phyloP scores from a whole-genome alignment of 1,140 invertebrate genomes.

The Sitophilus oryzae region DNA sequence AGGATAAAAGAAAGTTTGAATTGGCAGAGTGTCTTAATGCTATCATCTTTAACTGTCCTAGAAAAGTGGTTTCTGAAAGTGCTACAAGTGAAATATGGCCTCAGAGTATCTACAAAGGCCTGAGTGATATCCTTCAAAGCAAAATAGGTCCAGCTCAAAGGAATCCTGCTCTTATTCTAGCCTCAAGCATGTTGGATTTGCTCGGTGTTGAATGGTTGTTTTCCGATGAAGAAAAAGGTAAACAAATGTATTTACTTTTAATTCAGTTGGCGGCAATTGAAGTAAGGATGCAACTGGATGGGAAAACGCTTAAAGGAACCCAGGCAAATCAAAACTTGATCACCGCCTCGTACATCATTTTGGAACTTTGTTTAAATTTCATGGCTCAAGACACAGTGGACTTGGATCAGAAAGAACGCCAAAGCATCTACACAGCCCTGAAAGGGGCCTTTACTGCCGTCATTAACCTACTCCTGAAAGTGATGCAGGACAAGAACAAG shows the following conservation, averaged over 20 bases:
- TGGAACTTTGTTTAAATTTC: slow-evolving; percentile 75
- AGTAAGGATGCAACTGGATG: slow-evolving; percentile 86
- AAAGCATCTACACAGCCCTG: slow-evolving; percentile 81
- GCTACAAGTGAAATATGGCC: slow-evolving; percentile 70
- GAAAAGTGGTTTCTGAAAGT: slow-evolving; percentile 54
- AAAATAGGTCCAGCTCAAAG: slow-evolving; percentile 82
- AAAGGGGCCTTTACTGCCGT: slow-evolving; percentile 85
- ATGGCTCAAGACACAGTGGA: slow-evolving; percentile 76
- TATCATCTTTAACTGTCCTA: slow-evolving; percentile 66
- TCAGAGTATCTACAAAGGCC: slow-evolving; percentile 66
- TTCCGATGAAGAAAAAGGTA: slow-evolving; percentile 69
- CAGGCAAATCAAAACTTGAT: slow-evolving; percentile 69
- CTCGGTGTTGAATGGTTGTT: slow-evolving; percentile 81
- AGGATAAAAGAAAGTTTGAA: slow-evolving; percentile 82
- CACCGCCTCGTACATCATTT: slow-evolving; percentile 73
- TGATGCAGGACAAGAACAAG: slow-evolving; percentile 65
- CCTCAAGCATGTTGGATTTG: slow-evolving; percentile 70
- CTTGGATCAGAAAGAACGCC: slow-evolving; percentile 83
- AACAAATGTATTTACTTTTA: slow-evolving; percentile 75
- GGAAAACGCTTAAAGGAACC: slow-evolving; percentile 73
- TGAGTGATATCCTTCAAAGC: slow-evolving; percentile 75
- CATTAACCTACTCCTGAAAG: slow-evolving; percentile 63
- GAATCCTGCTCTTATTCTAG: slow-evolving; percentile 78
- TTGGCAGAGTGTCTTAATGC: slow-evolving; percentile 69
- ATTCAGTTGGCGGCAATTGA: slow-evolving; percentile 86